Evolutionary conservation across 2,797 vertebrate species (phyloP).

Genomic region (Gallirallus australis): DNA sequence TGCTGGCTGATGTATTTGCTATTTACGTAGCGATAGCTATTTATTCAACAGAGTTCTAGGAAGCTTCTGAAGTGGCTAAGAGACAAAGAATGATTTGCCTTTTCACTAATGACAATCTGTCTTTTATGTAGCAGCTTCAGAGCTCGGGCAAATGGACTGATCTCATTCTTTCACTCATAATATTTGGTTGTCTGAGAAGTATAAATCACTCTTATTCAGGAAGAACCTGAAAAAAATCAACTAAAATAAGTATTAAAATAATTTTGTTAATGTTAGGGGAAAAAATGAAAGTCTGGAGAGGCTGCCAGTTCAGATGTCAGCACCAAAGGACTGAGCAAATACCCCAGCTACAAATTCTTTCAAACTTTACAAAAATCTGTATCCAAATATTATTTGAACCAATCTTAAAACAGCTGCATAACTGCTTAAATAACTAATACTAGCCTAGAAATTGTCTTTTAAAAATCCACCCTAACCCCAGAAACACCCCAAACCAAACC

Average conservation of each 20-base stretch:
- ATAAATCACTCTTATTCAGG: not conserved
- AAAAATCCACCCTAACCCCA: not conserved
- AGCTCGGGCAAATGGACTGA: not conserved
- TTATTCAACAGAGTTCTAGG: slow-evolving; percentile 44
- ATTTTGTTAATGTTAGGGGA: not conserved
- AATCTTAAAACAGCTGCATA: not conserved
- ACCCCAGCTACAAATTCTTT: not conserved
- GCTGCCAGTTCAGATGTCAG: not conserved
- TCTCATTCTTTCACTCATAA: not conserved
- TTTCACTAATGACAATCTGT: slow-evolving; percentile 8
- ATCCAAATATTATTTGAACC: not conserved
- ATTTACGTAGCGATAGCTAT: slow-evolving; percentile 33
- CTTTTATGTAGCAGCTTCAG: not conserved
- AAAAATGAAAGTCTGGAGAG: not conserved
- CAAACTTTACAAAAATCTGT: not conserved
- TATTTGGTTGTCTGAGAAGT: not conserved
- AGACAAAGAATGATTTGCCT: slow-evolving; percentile 40
- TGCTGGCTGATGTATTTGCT: slow-evolving; percentile 33
- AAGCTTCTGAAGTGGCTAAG: slow-evolving; percentile 30
- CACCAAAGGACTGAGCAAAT: not conserved
- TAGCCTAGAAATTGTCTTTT: not conserved
- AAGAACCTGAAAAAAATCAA: not conserved
- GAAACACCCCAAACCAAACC: not conserved
- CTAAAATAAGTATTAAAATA: not conserved
- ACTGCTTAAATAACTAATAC: not conserved